Evolutionary conservation across 2,797 vertebrate genomes (phyloP).

Genomic region (Monodelphis domestica): DNA sequence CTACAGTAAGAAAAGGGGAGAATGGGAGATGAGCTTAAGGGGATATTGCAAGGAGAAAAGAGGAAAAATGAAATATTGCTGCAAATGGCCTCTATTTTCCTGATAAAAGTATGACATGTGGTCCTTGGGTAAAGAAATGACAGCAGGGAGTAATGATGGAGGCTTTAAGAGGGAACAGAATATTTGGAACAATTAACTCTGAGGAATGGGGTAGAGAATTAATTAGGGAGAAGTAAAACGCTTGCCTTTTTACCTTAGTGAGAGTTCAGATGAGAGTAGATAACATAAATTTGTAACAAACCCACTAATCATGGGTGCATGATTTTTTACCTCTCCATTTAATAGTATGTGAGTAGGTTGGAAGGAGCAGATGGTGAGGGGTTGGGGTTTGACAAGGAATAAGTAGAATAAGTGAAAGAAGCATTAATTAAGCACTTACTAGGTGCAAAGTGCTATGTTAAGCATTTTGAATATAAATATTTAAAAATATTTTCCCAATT

Average conservation of each 20-base stretch:
- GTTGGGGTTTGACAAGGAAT: neutral
- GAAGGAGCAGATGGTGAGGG: neutral
- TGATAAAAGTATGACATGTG: neutral
- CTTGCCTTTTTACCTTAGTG: neutral
- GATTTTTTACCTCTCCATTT: neutral
- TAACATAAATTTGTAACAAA: neutral
- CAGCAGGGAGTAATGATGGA: neutral
- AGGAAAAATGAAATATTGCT: neutral
- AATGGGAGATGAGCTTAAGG: neutral
- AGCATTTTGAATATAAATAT: neutral
- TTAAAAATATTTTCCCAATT: too few relatives aligned
- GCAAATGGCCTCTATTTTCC: neutral
- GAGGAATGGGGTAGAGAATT: neutral
- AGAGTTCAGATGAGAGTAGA: neutral
- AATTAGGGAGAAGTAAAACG: neutral
- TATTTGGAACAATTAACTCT: neutral
- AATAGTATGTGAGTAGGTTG: neutral
- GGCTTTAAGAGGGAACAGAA: neutral
- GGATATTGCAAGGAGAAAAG: too few relatives aligned
- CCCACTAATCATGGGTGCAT: neutral
- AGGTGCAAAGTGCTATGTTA: neutral
- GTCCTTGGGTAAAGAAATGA: neutral
- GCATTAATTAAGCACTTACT: neutral
- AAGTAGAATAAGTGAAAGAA: neutral
- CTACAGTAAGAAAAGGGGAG: neutral